phyloP scores from a whole-genome alignment of 2,888 invertebrate genomes.

The Pollenia amentaria region DNA sequence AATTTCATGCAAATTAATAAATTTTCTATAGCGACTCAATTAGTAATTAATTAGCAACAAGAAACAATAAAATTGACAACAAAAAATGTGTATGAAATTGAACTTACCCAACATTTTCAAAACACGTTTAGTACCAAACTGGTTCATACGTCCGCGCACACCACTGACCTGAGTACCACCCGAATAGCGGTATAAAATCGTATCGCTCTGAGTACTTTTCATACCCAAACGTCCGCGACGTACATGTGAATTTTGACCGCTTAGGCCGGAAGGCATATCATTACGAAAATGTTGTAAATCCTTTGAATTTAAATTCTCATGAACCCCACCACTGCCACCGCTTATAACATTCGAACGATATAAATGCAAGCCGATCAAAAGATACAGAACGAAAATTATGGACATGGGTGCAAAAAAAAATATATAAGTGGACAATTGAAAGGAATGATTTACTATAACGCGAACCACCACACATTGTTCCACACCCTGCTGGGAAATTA shows the following conservation, averaged over 20 bases:
- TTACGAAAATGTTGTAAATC: conserved; percentile 36
- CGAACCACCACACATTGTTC: conserved; percentile 82
- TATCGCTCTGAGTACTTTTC: conserved; percentile 79
- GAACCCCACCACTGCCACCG: conserved; percentile 84
- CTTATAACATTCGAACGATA: conserved; percentile 85
- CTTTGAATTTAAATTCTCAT: conserved; percentile 7
- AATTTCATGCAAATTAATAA: not conserved
- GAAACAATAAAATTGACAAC: not conserved
- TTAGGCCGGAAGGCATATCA: conserved; percentile 38
- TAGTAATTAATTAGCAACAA: not conserved
- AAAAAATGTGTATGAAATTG: not conserved
- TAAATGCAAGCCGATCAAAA: conserved; percentile 90
- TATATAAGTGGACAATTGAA: conserved; percentile 88
- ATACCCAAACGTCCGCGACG: conserved; percentile 71
- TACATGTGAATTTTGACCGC: conserved; percentile 24
- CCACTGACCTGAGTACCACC: conserved; percentile 86
- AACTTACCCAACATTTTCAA: conserved; percentile 91
- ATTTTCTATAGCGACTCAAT: too few species aligned
- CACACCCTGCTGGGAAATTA: conserved; percentile 83
- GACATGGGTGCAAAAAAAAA: conserved; percentile 96
- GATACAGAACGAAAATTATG: conserved; percentile 92
- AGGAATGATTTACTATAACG: conserved; percentile 85
- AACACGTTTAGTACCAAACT: conserved; percentile 88
- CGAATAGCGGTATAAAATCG: conserved; percentile 81
- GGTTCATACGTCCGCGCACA: conserved; percentile 84